phyloP scores from a whole-genome alignment of 1,140 invertebrate genomes.

The Sitophilus oryzae region DNA sequence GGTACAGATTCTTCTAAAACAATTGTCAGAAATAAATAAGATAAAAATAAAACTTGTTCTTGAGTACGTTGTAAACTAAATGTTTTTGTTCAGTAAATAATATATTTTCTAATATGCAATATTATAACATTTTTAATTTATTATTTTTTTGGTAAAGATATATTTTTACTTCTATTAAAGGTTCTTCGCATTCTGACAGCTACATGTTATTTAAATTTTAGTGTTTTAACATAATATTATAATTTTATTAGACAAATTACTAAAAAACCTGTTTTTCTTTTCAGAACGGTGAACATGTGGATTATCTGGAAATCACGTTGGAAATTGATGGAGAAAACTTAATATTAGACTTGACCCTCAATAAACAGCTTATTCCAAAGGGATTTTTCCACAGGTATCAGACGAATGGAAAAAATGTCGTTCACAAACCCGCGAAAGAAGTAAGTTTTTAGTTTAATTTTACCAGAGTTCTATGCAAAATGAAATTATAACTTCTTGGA shows the following conservation, averaged over 20 bases:
- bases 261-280: conserved; percentile 44
- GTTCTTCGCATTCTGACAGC: too few species aligned
- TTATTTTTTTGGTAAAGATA: too few species aligned
- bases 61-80: background rate
- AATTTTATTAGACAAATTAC: too few species aligned
- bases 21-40: too few species aligned
- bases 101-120: conserved; percentile 17
- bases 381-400: conserved; percentile 70
- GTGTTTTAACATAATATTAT: too few species aligned
- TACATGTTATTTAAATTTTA: too few species aligned
- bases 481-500: too few species aligned
- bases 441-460: conserved; percentile 53
- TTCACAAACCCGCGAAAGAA: conserved; percentile 55
- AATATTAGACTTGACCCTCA: conserved; percentile 68
- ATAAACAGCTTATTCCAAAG: conserved; percentile 67
- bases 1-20: too few species aligned
- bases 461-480: too few species aligned
- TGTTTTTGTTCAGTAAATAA: background rate
- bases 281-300: conserved; percentile 62
- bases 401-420: conserved; percentile 56
- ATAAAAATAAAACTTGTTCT: too few species aligned
- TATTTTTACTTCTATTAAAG: too few species aligned
- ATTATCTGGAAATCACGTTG: conserved; percentile 62
- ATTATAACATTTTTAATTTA: conserved; percentile 22
- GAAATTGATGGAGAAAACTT: conserved; percentile 59